These are phyloP conservation scores for Hipparchia sbordonii DNA, from an alignment of 2,888 invertebrate genomes.

Conservation along the genomic window DNA sequence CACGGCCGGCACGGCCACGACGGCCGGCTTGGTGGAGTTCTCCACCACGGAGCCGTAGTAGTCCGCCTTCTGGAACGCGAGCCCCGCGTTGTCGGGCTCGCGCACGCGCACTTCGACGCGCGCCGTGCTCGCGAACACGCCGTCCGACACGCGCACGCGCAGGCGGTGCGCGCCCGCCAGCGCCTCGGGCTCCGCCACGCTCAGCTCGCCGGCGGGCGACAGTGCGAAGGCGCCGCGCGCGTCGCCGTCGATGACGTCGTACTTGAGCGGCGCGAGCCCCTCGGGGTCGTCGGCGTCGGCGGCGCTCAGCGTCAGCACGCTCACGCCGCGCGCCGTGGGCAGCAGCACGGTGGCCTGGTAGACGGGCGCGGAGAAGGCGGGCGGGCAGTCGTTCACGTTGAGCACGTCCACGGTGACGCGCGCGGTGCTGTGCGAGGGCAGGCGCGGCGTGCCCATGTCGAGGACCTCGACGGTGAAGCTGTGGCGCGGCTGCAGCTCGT, in stretches of 20 bases:
- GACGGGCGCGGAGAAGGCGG: constrained; percentile 86
- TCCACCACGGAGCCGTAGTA: constrained; percentile 93
- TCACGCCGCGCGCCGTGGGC: constrained; percentile 92
- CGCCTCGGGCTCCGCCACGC: constrained; percentile 61
- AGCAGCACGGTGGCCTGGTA: constrained; percentile 90
- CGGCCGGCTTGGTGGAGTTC: constrained; percentile 91
- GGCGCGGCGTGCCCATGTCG: constrained; percentile 91
- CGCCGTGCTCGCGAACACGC: constrained; percentile 89
- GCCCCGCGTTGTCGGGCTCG: constrained; percentile 82
- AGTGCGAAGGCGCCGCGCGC: constrained; percentile 88
- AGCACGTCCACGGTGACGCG: constrained; percentile 89
- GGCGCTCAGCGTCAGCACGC: constrained; percentile 87
- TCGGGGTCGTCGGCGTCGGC: constrained; percentile 88
- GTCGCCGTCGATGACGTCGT: constrained; percentile 93
- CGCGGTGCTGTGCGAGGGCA: constrained; percentile 91
- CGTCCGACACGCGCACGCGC: constrained; percentile 93
- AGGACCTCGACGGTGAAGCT: constrained; percentile 90
- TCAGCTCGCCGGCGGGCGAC: constrained; percentile 72
- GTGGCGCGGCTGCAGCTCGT: constrained; percentile 87
- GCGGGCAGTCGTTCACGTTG: constrained; percentile 96
- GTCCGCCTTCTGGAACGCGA: constrained; percentile 90
- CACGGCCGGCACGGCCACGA: constrained; percentile 93
- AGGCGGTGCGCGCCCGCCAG: constrained; percentile 79
- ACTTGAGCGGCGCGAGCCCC: constrained; percentile 80
- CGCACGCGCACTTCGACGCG: constrained; percentile 61